These are phyloP conservation scores for Mellilla xanthometata DNA, from an alignment of 2,888 invertebrate genomes.

Conservation along the genomic window DNA sequence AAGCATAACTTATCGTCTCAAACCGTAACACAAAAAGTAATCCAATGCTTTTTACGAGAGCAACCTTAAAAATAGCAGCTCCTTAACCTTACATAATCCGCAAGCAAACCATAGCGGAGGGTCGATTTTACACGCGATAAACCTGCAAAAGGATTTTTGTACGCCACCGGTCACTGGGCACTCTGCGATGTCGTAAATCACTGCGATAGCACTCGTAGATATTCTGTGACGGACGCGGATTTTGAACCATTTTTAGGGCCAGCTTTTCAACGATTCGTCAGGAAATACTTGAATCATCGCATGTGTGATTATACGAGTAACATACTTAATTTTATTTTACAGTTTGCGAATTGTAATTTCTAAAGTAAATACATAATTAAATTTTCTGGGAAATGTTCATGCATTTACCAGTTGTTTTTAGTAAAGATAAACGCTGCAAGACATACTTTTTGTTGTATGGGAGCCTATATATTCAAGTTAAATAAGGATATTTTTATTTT, in stretches of 20 bases:
- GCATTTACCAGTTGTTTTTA: no score
- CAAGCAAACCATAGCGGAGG: constrained; percentile 51
- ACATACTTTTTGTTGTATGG: no score
- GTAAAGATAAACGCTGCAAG: no score
- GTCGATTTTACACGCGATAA: constrained; percentile 65
- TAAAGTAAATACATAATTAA: no score
- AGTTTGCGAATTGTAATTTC: no score
- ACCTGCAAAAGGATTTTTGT: constrained; percentile 55
- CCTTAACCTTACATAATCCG: constrained; percentile 54
- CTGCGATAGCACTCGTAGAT: constrained; percentile 14
- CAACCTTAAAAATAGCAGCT: constrained; percentile 43
- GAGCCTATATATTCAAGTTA: no score
- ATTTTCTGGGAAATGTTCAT: no score
- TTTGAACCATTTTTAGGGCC: constrained; percentile 1
- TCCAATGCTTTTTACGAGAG: constrained; percentile 36
- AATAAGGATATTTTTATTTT: no score
- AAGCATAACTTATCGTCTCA: constrained; percentile 18
- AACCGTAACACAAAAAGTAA: constrained; percentile 30
- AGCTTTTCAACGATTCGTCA: not conserved
- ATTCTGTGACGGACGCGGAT: constrained; percentile 9
- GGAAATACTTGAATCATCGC: not conserved
- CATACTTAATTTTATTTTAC: no score
- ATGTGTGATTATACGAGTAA: no score
- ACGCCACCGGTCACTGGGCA: constrained; percentile 40
- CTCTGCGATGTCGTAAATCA: constrained; percentile 31